phyloP scores from a whole-genome alignment of 1,140 invertebrate species.

The Anoplolepis gracilipes region DNA sequence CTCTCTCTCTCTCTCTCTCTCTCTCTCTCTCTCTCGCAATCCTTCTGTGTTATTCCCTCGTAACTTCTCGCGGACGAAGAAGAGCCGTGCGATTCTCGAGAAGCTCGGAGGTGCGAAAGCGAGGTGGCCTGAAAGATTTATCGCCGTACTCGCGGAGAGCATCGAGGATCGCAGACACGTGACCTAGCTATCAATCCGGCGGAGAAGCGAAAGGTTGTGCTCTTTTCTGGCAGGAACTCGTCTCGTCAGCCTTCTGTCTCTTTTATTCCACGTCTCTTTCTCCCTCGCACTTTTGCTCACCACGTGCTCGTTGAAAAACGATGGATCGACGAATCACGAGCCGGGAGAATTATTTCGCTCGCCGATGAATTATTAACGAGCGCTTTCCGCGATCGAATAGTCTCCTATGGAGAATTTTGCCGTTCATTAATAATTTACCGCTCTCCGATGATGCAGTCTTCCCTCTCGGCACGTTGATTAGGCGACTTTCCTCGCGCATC shows the following conservation, averaged over 20 bases:
- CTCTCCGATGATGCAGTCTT: conserved; percentile 58
- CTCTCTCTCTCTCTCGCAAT: too few relatives aligned
- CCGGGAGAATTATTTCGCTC: not conserved
- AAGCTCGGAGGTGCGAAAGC: conserved; percentile 58
- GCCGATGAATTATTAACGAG: conserved; percentile 62
- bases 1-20: not conserved
- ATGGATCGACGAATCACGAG: conserved; percentile 8
- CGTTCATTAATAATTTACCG: conserved; percentile 70
- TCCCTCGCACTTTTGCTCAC: not conserved
- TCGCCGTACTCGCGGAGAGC: conserved; percentile 53
- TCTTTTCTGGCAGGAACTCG: not conserved
- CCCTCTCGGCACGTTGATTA: conserved; percentile 31
- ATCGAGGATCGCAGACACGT: conserved; percentile 67
- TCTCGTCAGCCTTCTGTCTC: not conserved
- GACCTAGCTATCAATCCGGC: conserved; percentile 69
- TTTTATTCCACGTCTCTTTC: conserved; percentile 19
- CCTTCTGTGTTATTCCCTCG: conserved; percentile 1
- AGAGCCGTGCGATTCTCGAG: not conserved
- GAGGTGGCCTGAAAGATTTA: conserved; percentile 67
- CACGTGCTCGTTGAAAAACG: not conserved
- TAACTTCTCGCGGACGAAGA: not conserved
- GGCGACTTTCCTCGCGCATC: conserved; percentile 18
- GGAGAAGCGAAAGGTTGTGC: not conserved
- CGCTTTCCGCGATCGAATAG: not conserved
- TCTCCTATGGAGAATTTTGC: conserved; percentile 18